These are phyloP conservation scores for Drosophila leonis DNA, from an alignment of 2,888 invertebrate genomes.

Conservation along the genomic window DNA sequence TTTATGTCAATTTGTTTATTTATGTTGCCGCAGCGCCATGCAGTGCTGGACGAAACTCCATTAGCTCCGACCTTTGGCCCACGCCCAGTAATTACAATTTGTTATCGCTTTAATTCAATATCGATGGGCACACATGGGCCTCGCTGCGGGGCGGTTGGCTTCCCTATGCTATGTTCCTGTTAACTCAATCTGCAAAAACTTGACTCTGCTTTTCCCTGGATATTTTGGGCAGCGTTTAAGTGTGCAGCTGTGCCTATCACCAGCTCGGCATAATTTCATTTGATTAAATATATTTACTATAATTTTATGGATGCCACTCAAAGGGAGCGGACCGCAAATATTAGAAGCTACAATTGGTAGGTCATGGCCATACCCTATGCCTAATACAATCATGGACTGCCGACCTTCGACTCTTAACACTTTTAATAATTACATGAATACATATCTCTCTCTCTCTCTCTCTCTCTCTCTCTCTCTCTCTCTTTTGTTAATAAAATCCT, in stretches of 20 bases:
- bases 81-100: conserved; percentile 74
- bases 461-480: no score
- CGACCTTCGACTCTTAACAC: neutral
- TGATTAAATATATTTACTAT: conserved; percentile 10
- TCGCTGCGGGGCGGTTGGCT: neutral
- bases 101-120: conserved; percentile 79
- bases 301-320: neutral
- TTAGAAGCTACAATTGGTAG: neutral
- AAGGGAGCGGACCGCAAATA: neutral
- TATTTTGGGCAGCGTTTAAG: conserved; percentile 12
- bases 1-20: conserved; percentile 80
- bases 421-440: neutral
- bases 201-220: conserved; percentile 23
- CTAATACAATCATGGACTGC: neutral
- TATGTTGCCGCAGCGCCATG: conserved; percentile 54
- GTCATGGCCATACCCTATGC: neutral
- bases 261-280: conserved; percentile 17
- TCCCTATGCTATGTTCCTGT: neutral
- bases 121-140: conserved; percentile 39
- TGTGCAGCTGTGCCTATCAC: conserved; percentile 9
- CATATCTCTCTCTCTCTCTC: no score
- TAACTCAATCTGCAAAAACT: conserved; percentile 16
- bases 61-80: conserved; percentile 47
- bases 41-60: conserved; percentile 53
- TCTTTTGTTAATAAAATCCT: no score